A percentile compares a stretch with the other conserved stretches of the same genome.
These are phyloP conservation scores for Agriotes lineatus DNA, from an alignment of 2,888 invertebrate genomes.

Conservation along the genomic window DNA sequence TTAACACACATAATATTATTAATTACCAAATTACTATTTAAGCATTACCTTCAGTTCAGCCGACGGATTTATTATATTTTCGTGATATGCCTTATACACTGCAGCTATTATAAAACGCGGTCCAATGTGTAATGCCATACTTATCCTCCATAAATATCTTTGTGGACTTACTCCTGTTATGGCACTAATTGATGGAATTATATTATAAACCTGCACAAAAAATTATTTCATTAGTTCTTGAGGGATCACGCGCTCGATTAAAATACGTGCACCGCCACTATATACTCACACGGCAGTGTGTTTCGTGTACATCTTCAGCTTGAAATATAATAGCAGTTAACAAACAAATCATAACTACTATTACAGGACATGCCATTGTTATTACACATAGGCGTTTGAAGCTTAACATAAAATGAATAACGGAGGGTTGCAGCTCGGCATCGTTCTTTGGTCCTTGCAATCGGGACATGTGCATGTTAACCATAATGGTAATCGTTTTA, in stretches of 20 bases:
- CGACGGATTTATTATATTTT: conserved; percentile 73
- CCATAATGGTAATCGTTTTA: no score
- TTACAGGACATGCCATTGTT: conserved; percentile 87
- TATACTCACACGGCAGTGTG: conserved; percentile 89
- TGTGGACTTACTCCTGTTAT: conserved; percentile 95
- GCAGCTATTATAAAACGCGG: conserved; percentile 91
- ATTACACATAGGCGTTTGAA: conserved; percentile 85
- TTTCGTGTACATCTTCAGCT: conserved; percentile 94
- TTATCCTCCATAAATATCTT: conserved; percentile 92
- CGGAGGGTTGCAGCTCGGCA: conserved; percentile 55
- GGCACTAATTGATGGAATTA: conserved; percentile 95
- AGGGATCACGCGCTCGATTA: no score
- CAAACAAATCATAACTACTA: conserved; percentile 89
- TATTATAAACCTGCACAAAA: conserved; percentile 97
- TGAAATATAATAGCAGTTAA: conserved; percentile 91
- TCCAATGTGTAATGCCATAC: conserved; percentile 91
- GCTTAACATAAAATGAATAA: conserved; percentile 79
- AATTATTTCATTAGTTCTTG: no score
- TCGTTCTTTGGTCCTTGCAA: conserved; percentile 29
- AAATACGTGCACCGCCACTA: no score
- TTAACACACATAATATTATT: no score
- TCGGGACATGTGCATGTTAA: conserved; percentile 32
- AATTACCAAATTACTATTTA: no score
- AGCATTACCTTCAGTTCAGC: conserved; percentile 71
- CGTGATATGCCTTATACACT: conserved; percentile 87